Percentiles rank a stretch among this genome's conserved stretches.
phyloP scores from a whole-genome alignment of 2,797 vertebrate species.

The Delichon dasypus region DNA sequence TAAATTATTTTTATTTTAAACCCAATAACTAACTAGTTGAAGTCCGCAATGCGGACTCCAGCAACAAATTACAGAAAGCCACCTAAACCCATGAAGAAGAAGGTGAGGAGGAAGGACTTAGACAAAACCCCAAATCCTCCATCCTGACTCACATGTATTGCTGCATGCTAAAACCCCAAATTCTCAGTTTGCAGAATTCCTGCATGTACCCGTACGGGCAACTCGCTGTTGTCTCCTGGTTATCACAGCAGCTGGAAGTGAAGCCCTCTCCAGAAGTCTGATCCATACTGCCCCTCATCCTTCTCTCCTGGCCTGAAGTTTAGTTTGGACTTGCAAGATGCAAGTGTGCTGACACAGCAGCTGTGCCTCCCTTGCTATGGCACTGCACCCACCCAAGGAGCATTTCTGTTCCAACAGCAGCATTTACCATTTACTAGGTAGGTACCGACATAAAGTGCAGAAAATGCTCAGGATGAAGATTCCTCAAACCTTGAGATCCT shows the following conservation, averaged over 20 bases:
- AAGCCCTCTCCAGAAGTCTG: not conserved
- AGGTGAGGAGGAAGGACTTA: not conserved
- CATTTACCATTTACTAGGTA: not conserved
- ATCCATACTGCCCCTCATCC: accelerated
- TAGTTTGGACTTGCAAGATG: not conserved
- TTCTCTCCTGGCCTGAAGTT: not conserved
- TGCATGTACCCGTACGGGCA: not conserved
- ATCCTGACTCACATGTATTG: not conserved
- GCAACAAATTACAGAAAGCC: not conserved
- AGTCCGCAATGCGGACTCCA: not conserved
- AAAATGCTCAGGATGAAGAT: not conserved
- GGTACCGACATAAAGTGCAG: not conserved
- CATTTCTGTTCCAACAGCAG: not conserved
- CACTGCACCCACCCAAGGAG: not conserved
- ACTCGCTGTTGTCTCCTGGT: not conserved
- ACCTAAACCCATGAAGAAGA: not conserved
- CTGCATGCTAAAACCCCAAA: not conserved
- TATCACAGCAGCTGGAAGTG: not conserved
- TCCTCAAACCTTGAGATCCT: not conserved
- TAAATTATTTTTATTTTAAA: not conserved
- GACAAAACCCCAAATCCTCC: not conserved
- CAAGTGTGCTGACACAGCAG: not conserved
- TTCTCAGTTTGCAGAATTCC: not conserved
- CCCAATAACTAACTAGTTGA: not conserved
- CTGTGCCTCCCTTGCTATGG: not conserved